Evolutionary conservation across 2,113 vertebrate genomes (phyloP).

Genomic region (Tinamus guttatus): DNA sequence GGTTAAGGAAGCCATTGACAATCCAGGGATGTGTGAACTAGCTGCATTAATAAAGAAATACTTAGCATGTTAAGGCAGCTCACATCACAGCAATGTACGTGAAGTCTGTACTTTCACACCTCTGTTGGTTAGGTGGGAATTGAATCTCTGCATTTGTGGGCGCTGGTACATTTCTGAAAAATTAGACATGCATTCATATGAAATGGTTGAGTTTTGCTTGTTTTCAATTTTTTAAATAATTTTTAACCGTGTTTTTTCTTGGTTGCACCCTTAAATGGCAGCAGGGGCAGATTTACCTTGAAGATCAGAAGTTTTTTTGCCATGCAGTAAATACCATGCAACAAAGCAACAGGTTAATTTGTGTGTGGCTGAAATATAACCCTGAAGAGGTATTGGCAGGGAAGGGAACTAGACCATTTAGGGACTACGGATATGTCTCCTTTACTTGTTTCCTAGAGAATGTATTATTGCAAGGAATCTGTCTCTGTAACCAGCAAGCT

Average conservation of each 20-base stretch:
- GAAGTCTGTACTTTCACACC: not conserved
- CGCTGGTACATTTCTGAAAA: not conserved
- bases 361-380: accelerated
- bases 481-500: not conserved
- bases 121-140: not conserved
- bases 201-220: not conserved
- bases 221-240: not conserved
- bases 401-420: not conserved
- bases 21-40: not conserved
- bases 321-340: accelerated
- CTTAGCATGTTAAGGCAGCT: not conserved
- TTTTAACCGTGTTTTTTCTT: not conserved
- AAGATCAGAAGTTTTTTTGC: not conserved
- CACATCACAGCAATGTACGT: not conserved
- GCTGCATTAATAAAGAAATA: not conserved
- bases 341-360: not conserved
- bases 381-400: not conserved
- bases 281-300: not conserved
- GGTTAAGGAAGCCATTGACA: not conserved
- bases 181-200: not conserved
- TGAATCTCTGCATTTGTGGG: not conserved
- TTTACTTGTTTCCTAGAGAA: accelerated
- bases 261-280: not conserved
- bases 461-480: not conserved
- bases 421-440: accelerated